Percentiles rank a stretch among this genome's conserved stretches.
Conservation (phyloP, 2,113 vertebrate genomes). For the Zingel zingel region DNA sequence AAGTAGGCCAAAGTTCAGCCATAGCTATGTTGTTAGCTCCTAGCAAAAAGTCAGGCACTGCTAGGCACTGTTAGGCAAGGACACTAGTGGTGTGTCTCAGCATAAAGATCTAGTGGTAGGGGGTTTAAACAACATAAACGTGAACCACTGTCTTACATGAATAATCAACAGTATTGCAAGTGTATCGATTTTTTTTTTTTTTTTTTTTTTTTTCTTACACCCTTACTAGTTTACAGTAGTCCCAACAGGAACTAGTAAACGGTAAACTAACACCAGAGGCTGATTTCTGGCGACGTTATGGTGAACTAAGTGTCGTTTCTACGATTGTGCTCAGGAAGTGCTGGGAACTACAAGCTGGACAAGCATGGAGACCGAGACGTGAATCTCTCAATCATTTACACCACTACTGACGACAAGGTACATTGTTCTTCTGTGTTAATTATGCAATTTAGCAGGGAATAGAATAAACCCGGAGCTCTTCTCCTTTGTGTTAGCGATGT, state of each 20-base stretch:
- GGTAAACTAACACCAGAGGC: neutral
- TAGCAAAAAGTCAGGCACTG: no score
- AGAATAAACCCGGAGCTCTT: neutral
- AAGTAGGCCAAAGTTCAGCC: no score
- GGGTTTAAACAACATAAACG: no score
- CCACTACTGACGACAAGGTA: conserved; percentile 82
- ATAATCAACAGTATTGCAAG: no score
- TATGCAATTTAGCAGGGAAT: neutral
- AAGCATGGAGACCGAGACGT: conserved; percentile 89
- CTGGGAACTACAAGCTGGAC: conserved; percentile 89
- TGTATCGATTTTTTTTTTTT: no score
- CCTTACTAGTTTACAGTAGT: neutral
- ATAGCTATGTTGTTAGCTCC: no score
- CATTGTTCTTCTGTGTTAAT: neutral
- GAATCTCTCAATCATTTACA: conserved; percentile 89
- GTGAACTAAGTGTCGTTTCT: neutral
- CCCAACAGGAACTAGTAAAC: neutral
- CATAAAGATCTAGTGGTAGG: no score
- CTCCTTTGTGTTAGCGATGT: neutral
- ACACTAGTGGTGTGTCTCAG: no score
- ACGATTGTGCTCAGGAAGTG: conserved; percentile 78
- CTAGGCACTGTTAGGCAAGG: no score
- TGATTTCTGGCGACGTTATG: neutral
- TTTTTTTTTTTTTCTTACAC: no score
- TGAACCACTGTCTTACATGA: no score